Conservation (phyloP, 2,113 vertebrate genomes). For the Lepisosteus osseus region DNA sequence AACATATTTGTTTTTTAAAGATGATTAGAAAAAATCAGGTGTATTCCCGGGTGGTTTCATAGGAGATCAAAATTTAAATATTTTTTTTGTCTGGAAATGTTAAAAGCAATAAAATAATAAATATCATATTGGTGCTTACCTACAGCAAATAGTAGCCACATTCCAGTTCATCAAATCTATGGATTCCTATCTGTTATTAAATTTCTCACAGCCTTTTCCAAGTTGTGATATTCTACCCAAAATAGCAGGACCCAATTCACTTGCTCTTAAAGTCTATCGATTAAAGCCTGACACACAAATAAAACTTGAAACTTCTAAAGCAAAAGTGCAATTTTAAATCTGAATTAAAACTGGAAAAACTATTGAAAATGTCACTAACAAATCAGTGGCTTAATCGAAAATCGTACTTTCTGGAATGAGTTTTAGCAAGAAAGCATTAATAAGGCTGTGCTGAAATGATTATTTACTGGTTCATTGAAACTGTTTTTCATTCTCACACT, state of each 20-base stretch:
- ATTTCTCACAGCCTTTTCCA: conserved; percentile 55
- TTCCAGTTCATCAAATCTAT: neutral
- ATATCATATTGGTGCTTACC: too few species aligned
- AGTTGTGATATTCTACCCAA: conserved; percentile 35
- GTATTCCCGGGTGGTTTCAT: too few species aligned
- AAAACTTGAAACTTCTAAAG: neutral
- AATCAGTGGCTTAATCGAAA: neutral
- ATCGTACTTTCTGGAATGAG: neutral
- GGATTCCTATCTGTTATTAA: conserved; percentile 14
- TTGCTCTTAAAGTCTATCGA: conserved; percentile 60
- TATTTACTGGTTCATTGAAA: neutral
- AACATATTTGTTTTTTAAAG: too few species aligned
- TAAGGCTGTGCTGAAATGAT: neutral
- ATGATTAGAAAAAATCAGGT: too few species aligned
- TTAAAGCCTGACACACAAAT: conserved; percentile 25
- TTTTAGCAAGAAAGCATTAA: neutral
- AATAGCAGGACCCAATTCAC: conserved; percentile 21
- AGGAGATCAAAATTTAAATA: too few species aligned
- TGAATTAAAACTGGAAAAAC: conserved; percentile 41
- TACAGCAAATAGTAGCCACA: too few species aligned
- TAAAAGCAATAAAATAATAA: too few species aligned
- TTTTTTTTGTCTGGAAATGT: too few species aligned
- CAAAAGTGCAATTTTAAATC: conserved; percentile 41
- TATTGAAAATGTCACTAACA: neutral
- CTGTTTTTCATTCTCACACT: too few species aligned